Percentiles rank a stretch among this genome's conserved stretches.
phyloP scores from a whole-genome alignment of 1,140 invertebrate genomes.

The Theocolax elegans region DNA sequence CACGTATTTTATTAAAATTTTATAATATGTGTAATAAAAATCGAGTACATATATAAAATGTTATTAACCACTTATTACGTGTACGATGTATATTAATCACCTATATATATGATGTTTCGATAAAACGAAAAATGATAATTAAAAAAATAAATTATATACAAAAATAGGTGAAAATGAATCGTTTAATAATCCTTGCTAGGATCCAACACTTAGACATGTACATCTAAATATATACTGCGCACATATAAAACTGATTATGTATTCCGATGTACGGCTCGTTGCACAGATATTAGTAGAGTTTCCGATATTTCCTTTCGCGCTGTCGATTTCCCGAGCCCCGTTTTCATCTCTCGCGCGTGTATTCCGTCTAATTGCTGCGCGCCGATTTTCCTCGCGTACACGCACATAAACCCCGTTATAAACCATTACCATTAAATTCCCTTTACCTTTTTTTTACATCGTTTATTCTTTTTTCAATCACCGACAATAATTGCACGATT shows the following conservation, averaged over 20 bases:
- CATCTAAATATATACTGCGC: too few species aligned
- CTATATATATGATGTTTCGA: too few species aligned
- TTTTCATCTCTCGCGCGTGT: background rate
- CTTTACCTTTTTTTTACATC: background rate
- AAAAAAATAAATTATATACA: too few species aligned
- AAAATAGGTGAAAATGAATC: background rate
- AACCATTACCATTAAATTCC: background rate
- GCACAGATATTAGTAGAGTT: conserved; percentile 46
- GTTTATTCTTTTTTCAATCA: conserved; percentile 16
- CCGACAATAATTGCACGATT: conserved; percentile 3
- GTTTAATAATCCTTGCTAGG: background rate
- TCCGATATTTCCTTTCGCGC: conserved; percentile 46
- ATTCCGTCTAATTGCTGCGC: conserved; percentile 20
- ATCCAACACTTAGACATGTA: background rate
- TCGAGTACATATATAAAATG: too few species aligned
- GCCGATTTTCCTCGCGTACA: background rate
- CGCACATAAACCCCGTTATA: background rate
- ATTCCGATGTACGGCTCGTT: conserved; percentile 49
- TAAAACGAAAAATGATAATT: too few species aligned
- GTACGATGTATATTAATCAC: too few species aligned
- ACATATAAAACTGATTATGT: conserved; percentile 46
- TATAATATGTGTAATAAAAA: too few species aligned
- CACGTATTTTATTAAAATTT: too few species aligned
- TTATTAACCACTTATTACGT: too few species aligned
- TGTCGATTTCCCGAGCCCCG: conserved; percentile 33